phyloP scores from a whole-genome alignment of 2,888 invertebrate species.

The Acheta domesticus region DNA sequence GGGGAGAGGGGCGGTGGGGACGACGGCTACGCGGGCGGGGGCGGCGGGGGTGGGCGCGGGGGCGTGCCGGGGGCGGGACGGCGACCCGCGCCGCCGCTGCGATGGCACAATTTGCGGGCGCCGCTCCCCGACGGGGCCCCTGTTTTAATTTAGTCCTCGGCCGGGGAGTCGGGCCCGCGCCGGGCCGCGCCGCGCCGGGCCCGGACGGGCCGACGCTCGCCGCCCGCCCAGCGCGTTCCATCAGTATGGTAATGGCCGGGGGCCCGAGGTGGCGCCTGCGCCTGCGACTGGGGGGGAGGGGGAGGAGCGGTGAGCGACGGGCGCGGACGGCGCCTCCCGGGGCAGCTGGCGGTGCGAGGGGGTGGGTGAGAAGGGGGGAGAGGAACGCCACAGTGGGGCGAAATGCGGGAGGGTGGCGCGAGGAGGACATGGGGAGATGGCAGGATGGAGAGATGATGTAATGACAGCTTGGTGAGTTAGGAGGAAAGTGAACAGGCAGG shows the following conservation, averaged over 20 bases:
- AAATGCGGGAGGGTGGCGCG: no score
- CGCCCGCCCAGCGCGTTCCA: background rate
- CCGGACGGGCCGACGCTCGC: background rate
- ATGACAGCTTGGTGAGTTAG: no score
- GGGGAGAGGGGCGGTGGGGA: background rate
- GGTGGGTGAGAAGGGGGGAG: no score
- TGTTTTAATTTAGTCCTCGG: constrained; percentile 18
- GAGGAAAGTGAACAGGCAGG: no score
- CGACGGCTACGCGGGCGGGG: background rate
- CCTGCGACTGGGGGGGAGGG: no score
- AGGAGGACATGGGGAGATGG: no score
- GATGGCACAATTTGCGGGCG: constrained; percentile 9
- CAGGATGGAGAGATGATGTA: no score
- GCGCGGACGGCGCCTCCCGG: no score
- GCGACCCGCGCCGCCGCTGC: background rate
- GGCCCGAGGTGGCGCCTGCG: no score
- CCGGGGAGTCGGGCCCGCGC: background rate
- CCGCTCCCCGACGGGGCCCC: background rate
- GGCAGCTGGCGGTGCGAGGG: no score
- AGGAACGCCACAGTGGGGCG: no score
- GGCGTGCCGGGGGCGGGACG: background rate
- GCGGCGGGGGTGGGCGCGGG: constrained; percentile 1
- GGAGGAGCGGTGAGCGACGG: no score
- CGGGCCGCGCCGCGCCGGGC: background rate
- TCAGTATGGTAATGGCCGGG: constrained; percentile 4